Conservation (phyloP, 1,140 invertebrate species). For the Bombus picipes region DNA sequence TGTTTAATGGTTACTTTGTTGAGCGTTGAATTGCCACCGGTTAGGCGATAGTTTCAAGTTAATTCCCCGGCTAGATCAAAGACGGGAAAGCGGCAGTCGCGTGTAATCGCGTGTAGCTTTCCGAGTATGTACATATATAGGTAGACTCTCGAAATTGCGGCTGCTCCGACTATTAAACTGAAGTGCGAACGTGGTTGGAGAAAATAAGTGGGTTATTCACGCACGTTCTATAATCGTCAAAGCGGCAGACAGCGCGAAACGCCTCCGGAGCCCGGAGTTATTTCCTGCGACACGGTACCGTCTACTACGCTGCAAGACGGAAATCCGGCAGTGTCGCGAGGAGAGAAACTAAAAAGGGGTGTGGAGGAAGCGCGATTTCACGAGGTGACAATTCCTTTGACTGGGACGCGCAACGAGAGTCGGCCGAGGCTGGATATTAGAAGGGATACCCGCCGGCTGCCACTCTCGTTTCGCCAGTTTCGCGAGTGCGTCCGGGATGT, state of each 20-base stretch:
- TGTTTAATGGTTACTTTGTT: constrained; percentile 2
- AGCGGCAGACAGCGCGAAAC: constrained; percentile 23
- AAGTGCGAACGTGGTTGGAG: constrained; percentile 33
- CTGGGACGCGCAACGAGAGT: background rate
- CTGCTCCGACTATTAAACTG: constrained; percentile 32
- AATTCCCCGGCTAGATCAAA: constrained; percentile 36
- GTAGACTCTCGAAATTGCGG: constrained; percentile 34
- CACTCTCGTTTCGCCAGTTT: background rate
- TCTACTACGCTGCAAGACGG: background rate
- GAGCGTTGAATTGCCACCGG: background rate
- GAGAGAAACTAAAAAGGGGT: constrained; percentile 15
- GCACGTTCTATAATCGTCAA: constrained; percentile 47
- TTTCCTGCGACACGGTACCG: constrained; percentile 30
- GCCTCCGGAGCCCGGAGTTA: constrained; percentile 19
- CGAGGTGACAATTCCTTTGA: constrained; percentile 43
- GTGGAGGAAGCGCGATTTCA: constrained; percentile 25
- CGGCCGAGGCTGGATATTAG: background rate
- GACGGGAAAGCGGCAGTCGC: constrained; percentile 24
- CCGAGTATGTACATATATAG: background rate
- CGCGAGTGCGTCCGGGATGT: background rate
- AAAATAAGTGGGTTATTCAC: constrained; percentile 38
- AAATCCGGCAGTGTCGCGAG: constrained; percentile 22
- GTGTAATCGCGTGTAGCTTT: constrained; percentile 23
- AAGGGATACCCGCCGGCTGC: background rate
- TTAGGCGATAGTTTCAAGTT: constrained; percentile 21